Percentiles rank a stretch among this genome's conserved stretches.
Conservation (phyloP, 2,888 invertebrate genomes). For the Drosophila dives region DNA sequence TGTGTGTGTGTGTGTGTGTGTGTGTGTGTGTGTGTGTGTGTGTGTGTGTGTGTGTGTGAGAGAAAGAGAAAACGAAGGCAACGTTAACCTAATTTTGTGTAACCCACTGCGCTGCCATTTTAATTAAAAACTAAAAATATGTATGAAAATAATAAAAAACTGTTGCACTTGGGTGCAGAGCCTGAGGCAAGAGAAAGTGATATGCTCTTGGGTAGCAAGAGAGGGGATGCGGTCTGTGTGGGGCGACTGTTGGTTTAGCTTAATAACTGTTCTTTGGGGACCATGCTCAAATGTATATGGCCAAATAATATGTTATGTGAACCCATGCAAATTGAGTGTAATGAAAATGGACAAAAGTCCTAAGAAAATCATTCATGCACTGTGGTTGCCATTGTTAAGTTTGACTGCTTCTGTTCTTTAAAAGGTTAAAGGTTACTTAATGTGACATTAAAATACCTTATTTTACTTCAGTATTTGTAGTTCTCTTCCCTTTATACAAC, state of each 20-base stretch:
- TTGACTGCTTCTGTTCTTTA: neutral
- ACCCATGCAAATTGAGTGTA: conserved; percentile 60
- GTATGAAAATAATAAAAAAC: conserved; percentile 22
- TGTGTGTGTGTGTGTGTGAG: neutral
- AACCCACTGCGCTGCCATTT: conserved; percentile 53
- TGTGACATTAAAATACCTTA: neutral
- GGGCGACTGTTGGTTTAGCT: conserved; percentile 8
- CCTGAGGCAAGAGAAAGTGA: conserved; percentile 37
- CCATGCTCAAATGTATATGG: conserved; percentile 60
- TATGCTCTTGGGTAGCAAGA: conserved; percentile 19
- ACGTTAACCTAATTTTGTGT: conserved; percentile 67
- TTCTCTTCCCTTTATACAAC: neutral
- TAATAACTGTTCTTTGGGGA: conserved; percentile 63
- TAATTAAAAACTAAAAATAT: conserved; percentile 64
- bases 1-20: neutral
- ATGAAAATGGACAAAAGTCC: conserved; percentile 51
- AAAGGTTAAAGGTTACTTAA: neutral
- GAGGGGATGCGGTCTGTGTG: neutral
- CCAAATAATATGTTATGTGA: conserved; percentile 63
- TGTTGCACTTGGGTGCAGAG: conserved; percentile 50
- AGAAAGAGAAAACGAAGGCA: conserved; percentile 5
- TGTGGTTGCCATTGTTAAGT: neutral
- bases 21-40: neutral
- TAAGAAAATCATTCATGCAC: conserved; percentile 1
- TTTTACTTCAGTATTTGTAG: neutral